phyloP scores from a whole-genome alignment of 2,113 vertebrate genomes.

The Calypte anna region DNA sequence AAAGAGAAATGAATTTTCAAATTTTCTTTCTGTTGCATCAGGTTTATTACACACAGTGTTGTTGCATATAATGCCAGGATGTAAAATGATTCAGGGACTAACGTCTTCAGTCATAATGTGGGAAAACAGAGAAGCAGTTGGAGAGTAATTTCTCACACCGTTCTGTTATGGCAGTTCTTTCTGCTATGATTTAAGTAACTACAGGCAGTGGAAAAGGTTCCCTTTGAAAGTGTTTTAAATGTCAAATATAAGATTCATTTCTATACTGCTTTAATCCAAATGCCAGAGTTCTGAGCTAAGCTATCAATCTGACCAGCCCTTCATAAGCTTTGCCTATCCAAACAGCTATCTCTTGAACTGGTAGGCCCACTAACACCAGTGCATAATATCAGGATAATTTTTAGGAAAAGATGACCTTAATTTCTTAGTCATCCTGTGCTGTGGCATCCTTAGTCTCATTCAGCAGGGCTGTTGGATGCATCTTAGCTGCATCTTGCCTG shows the following conservation, averaged over 20 bases:
- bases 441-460: not conserved
- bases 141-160: constrained; percentile 67
- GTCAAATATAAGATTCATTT: constrained; percentile 81
- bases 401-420: not conserved
- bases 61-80: constrained; percentile 23
- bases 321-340: constrained; percentile 54
- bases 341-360: constrained; percentile 43
- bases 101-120: constrained; percentile 61
- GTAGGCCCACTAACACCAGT: not conserved
- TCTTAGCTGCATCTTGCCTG: not conserved
- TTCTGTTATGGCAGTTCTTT: constrained; percentile 66
- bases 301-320: constrained; percentile 71
- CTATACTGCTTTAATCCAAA: constrained; percentile 76
- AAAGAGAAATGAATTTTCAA: constrained; percentile 22
- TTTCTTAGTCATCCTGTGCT: not conserved
- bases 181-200: constrained; percentile 78
- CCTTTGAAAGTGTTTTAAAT: constrained; percentile 76
- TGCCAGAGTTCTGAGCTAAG: constrained; percentile 70
- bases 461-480: not conserved
- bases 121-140: constrained; percentile 68
- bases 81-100: constrained; percentile 61
- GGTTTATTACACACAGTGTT: not conserved
- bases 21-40: constrained; percentile 11
- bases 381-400: not conserved
- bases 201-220: constrained; percentile 72